phyloP scores from a whole-genome alignment of 1,140 invertebrate genomes.

The Mycetomoellerius zeteki region DNA sequence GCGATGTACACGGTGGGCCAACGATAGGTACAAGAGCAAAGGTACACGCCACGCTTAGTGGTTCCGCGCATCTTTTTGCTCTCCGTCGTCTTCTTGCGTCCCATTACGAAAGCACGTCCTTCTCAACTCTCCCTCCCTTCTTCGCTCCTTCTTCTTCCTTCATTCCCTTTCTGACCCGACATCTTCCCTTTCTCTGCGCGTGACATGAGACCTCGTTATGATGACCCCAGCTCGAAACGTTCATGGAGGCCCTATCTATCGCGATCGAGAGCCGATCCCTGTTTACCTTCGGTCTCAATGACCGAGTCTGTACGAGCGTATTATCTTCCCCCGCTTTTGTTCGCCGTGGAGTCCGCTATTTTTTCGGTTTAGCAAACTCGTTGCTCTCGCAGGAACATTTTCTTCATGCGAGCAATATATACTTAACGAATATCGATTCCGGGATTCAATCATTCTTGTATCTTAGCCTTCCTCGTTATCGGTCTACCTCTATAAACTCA shows the following conservation, averaged over 20 bases:
- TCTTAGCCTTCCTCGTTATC: not conserved
- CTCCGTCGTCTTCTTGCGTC: slow-evolving; percentile 46
- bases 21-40: slow-evolving; percentile 35
- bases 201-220: slow-evolving; percentile 80
- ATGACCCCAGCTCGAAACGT: slow-evolving; percentile 78
- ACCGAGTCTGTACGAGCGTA: slow-evolving; percentile 65
- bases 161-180: not conserved
- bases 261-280: slow-evolving; percentile 72
- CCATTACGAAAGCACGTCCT: slow-evolving; percentile 57
- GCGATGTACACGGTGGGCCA: slow-evolving; percentile 26
- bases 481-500: not conserved
- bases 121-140: slow-evolving; percentile 22
- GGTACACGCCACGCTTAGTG: slow-evolving; percentile 51
- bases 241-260: slow-evolving; percentile 70
- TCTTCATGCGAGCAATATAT: slow-evolving; percentile 3
- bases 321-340: slow-evolving; percentile 56
- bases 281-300: slow-evolving; percentile 73
- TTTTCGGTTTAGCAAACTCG: slow-evolving; percentile 36
- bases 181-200: slow-evolving; percentile 47
- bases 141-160: slow-evolving; percentile 3
- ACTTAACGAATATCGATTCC: slow-evolving; percentile 34
- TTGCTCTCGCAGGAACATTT: slow-evolving; percentile 28
- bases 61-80: slow-evolving; percentile 45
- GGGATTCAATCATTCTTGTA: slow-evolving; percentile 9
- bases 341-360: slow-evolving; percentile 22